Base-by-base conservation (phyloP, 2,113 vertebrate species). In the Marmota monax region DNA sequence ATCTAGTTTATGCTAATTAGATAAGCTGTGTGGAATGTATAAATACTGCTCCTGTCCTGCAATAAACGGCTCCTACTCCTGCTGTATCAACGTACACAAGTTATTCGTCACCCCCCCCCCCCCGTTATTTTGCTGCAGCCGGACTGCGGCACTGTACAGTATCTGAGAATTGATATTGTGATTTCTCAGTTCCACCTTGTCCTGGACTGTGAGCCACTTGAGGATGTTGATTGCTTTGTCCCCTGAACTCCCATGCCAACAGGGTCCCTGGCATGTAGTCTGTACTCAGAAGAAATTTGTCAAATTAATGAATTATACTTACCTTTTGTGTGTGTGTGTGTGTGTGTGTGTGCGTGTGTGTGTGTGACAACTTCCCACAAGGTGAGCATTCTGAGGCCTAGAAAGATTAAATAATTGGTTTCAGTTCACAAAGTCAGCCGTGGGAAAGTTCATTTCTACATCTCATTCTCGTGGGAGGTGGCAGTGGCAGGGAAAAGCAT, bases 381-480 rank as follows among this genome's bases (percentile, higher is more conserved):
- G 18, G 7, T 93, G 67, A 92, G n/a, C 56, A 84, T 69, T 76
- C 65, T 79, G 58, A 80, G 27, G 32, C 45, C 25, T 14, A 4
- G 39, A 95, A 42, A 95, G 20, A 78, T 69, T 84, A 90, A 92
- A 83, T 69, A 88, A 79, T 29, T 95, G 32, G 22, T 70, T 63
- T 89, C 27, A 69, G 29, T 84, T 45, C 29, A 12, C 12, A 87
- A 90, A 42, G 48, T 25, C 34, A 69, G 53, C 34, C 4, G 20
- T 23, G 7, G 70, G 7, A 94, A 96, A 67, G 42, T 89, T 53
- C 23, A 86, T 63, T 89, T 83, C 25, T 5, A 90, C 3, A 56
- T 63, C 23, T 82, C 29, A 7, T 83, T 77, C 18, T 37, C 16
- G 13, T 8, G 4, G 11, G 34, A 63, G 2, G 7, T 29, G 18